phyloP scores from a whole-genome alignment of 1,140 invertebrate genomes.

The Rhopalosiphum padi region DNA sequence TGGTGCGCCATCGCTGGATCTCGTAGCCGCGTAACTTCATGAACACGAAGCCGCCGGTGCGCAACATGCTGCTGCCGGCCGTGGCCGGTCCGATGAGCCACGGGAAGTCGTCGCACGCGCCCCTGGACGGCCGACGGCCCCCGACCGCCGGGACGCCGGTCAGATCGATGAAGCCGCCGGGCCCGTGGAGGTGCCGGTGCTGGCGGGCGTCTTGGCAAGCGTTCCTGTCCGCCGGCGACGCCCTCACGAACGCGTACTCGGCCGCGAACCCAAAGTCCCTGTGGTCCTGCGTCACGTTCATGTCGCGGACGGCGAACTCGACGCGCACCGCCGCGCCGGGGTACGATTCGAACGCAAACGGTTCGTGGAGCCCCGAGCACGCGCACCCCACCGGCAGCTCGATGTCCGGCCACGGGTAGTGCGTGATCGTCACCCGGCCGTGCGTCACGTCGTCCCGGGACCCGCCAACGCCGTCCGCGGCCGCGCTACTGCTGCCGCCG shows the following conservation, averaged over 20 bases:
- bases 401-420: slow-evolving; percentile 77
- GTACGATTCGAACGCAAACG: slow-evolving; percentile 69
- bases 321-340: slow-evolving; percentile 75
- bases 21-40: slow-evolving; percentile 73
- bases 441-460: slow-evolving; percentile 63
- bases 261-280: slow-evolving; percentile 82
- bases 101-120: slow-evolving; percentile 74
- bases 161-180: slow-evolving; percentile 74
- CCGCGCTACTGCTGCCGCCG: slow-evolving; percentile 70
- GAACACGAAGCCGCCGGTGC: slow-evolving; percentile 74
- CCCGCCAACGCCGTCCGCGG: slow-evolving; percentile 56
- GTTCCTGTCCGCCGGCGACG: slow-evolving; percentile 63
- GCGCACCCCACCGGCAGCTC: slow-evolving; percentile 76
- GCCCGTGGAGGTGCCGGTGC: slow-evolving; percentile 71
- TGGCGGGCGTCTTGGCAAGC: slow-evolving; percentile 71
- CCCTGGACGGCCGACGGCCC: slow-evolving; percentile 62
- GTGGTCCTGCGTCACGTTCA: slow-evolving; percentile 84
- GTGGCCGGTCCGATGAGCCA: slow-evolving; percentile 81
- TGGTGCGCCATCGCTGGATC: slow-evolving; percentile 61
- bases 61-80: slow-evolving; percentile 60
- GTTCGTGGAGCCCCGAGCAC: slow-evolving; percentile 74
- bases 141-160: slow-evolving; percentile 63
- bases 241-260: slow-evolving; percentile 61
- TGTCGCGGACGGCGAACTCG: slow-evolving; percentile 76
- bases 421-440: slow-evolving; percentile 69